Evolutionary conservation across 1,140 invertebrate species (phyloP).

Genomic region (Branchinecta lynchi): DNA sequence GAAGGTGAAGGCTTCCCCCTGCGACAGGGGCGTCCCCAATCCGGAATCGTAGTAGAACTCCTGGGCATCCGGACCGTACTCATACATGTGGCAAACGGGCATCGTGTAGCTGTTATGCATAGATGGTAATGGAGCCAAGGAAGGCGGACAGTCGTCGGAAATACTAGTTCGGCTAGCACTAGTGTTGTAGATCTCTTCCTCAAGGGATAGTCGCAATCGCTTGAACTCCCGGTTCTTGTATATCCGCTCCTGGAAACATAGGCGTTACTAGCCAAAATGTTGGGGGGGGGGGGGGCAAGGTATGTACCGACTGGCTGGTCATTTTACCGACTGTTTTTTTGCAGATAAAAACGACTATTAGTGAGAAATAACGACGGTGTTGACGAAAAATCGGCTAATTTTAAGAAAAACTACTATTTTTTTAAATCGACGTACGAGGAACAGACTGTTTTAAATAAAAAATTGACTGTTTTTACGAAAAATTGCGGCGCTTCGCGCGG

Average conservation of each 20-base stretch:
- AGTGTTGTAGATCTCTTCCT: neutral
- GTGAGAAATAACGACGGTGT: too few relatives aligned
- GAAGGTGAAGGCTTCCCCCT: neutral
- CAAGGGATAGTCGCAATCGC: neutral
- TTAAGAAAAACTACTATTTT: too few relatives aligned
- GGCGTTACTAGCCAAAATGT: too few relatives aligned
- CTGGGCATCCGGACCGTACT: neutral
- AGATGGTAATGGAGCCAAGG: neutral
- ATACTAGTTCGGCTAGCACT: neutral
- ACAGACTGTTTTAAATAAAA: too few relatives aligned
- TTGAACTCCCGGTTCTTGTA: neutral
- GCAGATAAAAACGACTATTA: too few relatives aligned
- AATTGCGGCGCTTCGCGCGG: too few relatives aligned
- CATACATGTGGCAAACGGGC: neutral
- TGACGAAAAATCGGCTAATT: too few relatives aligned
- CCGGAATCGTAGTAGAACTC: slow-evolving; percentile 6
- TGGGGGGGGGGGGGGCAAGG: too few relatives aligned
- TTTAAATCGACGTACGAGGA: too few relatives aligned
- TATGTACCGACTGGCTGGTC: too few relatives aligned
- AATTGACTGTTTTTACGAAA: too few relatives aligned
- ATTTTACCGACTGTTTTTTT: too few relatives aligned
- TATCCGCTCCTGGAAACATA: neutral
- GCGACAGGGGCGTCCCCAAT: neutral
- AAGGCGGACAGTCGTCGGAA: neutral
- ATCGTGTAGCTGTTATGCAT: neutral